phyloP scores from a whole-genome alignment of 2,888 invertebrate species.

The Zeuzera pyrina region DNA sequence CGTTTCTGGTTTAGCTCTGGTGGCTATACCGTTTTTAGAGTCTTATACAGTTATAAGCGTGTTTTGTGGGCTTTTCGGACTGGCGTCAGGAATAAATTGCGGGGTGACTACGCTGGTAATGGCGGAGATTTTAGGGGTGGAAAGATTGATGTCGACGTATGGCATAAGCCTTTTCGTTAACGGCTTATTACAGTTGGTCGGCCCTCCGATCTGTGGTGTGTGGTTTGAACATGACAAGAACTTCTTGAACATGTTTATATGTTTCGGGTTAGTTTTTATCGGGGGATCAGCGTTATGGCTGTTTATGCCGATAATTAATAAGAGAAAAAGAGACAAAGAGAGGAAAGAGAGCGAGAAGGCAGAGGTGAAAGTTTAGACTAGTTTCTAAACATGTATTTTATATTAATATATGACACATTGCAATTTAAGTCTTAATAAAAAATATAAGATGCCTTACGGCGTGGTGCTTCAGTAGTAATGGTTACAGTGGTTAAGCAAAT shows the following conservation, averaged over 20 bases:
- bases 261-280: constrained; percentile 82
- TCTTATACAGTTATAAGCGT: constrained; percentile 76
- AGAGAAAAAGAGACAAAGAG: constrained; percentile 33
- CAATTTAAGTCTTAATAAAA: too few species aligned
- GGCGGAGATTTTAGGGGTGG: constrained; percentile 90
- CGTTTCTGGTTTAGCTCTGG: constrained; percentile 83
- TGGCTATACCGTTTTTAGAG: constrained; percentile 78
- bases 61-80: constrained; percentile 83
- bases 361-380: constrained; percentile 7
- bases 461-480: too few species aligned
- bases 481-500: too few species aligned
- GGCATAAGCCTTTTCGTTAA: constrained; percentile 90
- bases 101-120: constrained; percentile 90
- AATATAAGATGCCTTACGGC: too few species aligned
- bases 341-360: constrained; percentile 17
- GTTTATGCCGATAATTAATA: constrained; percentile 81
- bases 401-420: too few species aligned
- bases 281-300: constrained; percentile 83
- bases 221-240: constrained; percentile 77
- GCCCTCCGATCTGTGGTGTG: constrained; percentile 85
- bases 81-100: constrained; percentile 88
- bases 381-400: too few species aligned
- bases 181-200: constrained; percentile 84
- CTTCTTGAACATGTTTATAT: constrained; percentile 81
- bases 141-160: constrained; percentile 86